A percentile compares a stretch with the other conserved stretches of the same genome.
Conservation (phyloP, 2,888 invertebrate species). For the Ormyrus pomaceus region DNA sequence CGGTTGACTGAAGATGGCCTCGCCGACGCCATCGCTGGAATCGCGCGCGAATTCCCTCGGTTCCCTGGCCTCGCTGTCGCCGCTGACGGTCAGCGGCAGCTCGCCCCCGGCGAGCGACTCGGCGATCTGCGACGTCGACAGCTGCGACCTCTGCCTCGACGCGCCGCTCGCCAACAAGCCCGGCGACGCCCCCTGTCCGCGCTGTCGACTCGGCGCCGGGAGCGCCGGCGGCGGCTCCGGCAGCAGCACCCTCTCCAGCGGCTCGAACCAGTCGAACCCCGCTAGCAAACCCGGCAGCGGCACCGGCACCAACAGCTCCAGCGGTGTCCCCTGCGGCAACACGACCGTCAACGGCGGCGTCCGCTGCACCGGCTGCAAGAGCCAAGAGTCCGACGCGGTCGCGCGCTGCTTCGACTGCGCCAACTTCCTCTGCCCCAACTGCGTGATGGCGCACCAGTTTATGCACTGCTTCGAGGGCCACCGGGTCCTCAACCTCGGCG, state of each 20-base stretch:
- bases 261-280: neutral
- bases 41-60: slow-evolving; percentile 95
- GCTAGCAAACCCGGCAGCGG: slow-evolving; percentile 68
- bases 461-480: slow-evolving; percentile 99
- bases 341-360: slow-evolving; percentile 78
- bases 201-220: slow-evolving; percentile 79
- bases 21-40: slow-evolving; percentile 94
- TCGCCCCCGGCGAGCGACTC: slow-evolving; percentile 91
- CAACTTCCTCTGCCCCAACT: slow-evolving; percentile 96
- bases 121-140: slow-evolving; percentile 84
- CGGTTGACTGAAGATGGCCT: slow-evolving; percentile 95
- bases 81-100: slow-evolving; percentile 90
- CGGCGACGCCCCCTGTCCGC: slow-evolving; percentile 72
- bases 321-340: neutral
- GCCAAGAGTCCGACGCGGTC: slow-evolving; percentile 94
- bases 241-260: slow-evolving; percentile 73
- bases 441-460: slow-evolving; percentile 98
- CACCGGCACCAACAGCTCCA: slow-evolving; percentile 12
- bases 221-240: slow-evolving; percentile 85
- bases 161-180: slow-evolving; percentile 70
- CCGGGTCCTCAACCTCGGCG: slow-evolving; percentile 86
- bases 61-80: slow-evolving; percentile 83
- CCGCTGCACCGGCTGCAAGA: slow-evolving; percentile 97
- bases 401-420: slow-evolving; percentile 98
- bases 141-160: slow-evolving; percentile 74